Conservation (phyloP, 2,797 vertebrate species). For the Neosilurus hyrtlii region DNA sequence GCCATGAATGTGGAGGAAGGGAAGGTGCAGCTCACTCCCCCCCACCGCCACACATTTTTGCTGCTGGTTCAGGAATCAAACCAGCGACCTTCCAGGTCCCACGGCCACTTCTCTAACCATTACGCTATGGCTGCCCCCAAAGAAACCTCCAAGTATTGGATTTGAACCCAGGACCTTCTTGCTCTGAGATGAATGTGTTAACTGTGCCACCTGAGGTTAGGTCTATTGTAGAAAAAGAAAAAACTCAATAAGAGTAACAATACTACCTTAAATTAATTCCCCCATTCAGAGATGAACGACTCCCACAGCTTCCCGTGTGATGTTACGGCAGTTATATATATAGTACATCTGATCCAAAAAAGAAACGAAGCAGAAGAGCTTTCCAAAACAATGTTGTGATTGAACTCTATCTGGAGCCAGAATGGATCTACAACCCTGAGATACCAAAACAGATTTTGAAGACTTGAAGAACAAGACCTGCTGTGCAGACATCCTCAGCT, state of each 20-base stretch:
- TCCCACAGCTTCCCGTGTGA: not conserved
- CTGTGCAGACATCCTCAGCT: conserved; percentile 58
- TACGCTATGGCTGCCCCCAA: too few species aligned
- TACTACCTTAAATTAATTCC: not conserved
- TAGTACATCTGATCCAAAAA: not conserved
- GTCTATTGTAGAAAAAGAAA: not conserved
- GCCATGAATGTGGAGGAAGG: too few species aligned
- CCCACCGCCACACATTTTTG: too few species aligned
- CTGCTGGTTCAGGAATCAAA: too few species aligned
- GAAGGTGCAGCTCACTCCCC: too few species aligned
- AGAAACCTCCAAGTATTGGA: too few species aligned
- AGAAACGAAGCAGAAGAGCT: not conserved
- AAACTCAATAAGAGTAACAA: conserved; percentile 60
- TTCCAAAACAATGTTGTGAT: conserved; percentile 25
- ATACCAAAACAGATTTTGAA: conserved; percentile 60
- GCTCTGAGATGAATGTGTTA: too few species aligned
- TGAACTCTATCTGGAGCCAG: conserved; percentile 64
- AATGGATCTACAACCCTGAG: conserved; percentile 67
- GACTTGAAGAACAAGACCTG: conserved; percentile 63
- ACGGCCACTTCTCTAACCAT: too few species aligned
- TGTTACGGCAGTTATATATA: not conserved
- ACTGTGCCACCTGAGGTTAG: too few species aligned
- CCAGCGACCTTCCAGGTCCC: too few species aligned
- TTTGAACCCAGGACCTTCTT: too few species aligned
- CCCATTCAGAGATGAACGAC: not conserved